Conservation (phyloP, 2,888 invertebrate species). For the Apoda limacodes region DNA sequence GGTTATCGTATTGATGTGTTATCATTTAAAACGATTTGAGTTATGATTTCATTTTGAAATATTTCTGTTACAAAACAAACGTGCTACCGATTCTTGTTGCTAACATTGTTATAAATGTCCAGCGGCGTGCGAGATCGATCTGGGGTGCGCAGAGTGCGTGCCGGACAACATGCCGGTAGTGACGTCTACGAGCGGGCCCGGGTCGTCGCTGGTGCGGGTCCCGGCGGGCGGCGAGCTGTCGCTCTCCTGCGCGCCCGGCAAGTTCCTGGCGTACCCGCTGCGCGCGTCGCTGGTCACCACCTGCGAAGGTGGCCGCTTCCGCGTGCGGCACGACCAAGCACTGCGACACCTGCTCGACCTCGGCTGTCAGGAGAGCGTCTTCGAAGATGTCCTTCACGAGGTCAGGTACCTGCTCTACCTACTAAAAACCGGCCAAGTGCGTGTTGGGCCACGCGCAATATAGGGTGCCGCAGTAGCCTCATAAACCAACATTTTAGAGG, state of each 20-base stretch:
- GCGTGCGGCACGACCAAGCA: conserved; percentile 28
- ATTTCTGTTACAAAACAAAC: not conserved
- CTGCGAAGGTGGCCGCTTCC: conserved; percentile 44
- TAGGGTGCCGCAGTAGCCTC: no score
- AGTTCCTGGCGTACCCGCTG: conserved; percentile 43
- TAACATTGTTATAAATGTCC: conserved; percentile 1
- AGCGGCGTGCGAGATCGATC: conserved; percentile 46
- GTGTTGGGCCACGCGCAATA: no score
- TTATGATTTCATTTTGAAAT: no score
- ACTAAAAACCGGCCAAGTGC: no score
- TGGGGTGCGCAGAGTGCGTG: conserved; percentile 51
- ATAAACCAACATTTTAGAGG: no score
- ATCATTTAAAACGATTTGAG: no score
- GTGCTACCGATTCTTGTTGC: no score
- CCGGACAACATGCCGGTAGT: conserved; percentile 59
- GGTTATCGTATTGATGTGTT: no score
- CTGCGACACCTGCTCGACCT: conserved; percentile 45
- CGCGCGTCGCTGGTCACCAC: conserved; percentile 24
- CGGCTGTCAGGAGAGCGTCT: conserved; percentile 54
- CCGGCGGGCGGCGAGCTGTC: conserved; percentile 33
- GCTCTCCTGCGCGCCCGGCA: conserved; percentile 44
- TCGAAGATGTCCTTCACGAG: conserved; percentile 53
- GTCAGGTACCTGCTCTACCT: no score
- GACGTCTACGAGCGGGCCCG: conserved; percentile 36
- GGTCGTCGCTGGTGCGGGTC: conserved; percentile 26